phyloP scores from a whole-genome alignment of 2,888 invertebrate genomes.

The Chydorus sphaericus region DNA sequence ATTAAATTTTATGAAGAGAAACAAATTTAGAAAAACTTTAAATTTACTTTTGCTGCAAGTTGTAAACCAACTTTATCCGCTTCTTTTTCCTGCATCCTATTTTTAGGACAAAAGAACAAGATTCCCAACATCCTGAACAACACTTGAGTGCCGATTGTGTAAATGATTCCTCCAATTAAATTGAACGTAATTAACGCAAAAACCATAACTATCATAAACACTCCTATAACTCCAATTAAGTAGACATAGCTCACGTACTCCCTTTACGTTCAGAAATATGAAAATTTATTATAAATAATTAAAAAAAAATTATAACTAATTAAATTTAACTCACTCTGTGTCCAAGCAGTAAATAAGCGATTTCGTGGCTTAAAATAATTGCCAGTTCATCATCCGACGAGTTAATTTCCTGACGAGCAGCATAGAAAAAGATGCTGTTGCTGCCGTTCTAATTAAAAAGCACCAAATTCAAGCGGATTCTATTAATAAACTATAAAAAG shows the following conservation, averaged over 20 bases:
- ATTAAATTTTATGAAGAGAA: not conserved
- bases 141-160: too few relatives aligned
- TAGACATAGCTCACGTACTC: constrained; percentile 9
- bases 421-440: constrained; percentile 42
- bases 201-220: too few relatives aligned
- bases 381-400: constrained; percentile 40
- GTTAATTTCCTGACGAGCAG: too few relatives aligned
- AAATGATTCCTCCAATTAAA: too few relatives aligned
- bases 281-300: not conserved
- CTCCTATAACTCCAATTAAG: too few relatives aligned
- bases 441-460: too few relatives aligned
- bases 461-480: constrained; percentile 24
- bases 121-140: constrained; percentile 28
- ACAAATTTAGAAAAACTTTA: too few relatives aligned
- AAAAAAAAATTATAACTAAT: constrained; percentile 18
- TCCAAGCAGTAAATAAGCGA: constrained; percentile 40
- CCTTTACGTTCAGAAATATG: not conserved
- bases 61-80: constrained; percentile 42
- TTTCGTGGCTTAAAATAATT: constrained; percentile 41
- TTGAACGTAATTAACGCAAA: too few relatives aligned
- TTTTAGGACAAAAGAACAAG: constrained; percentile 37
- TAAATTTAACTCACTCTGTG: constrained; percentile 32
- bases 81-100: constrained; percentile 38
- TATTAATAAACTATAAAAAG: constrained; percentile 1
- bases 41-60: constrained; percentile 41